Evolutionary conservation across 2,113 vertebrate species (phyloP).

Genomic region (Petromus typicus): DNA sequence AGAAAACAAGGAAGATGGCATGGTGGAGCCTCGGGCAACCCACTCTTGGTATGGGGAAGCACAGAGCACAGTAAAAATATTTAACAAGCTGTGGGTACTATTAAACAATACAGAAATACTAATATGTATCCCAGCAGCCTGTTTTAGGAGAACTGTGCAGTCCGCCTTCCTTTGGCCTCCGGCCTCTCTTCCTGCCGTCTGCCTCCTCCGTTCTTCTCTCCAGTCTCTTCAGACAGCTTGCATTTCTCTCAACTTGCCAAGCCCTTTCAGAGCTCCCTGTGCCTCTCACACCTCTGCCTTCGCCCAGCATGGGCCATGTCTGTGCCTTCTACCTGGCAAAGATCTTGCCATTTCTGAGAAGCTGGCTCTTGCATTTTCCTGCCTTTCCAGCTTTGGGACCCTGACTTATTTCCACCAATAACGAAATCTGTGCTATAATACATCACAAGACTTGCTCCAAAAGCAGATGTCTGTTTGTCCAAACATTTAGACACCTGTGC

Average conservation of each 20-base stretch:
- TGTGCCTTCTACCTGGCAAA: background rate
- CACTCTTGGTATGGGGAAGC: background rate
- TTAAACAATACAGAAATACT: background rate
- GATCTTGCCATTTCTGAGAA: background rate
- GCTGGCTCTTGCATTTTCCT: background rate
- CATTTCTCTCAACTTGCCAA: background rate
- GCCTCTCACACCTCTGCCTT: background rate
- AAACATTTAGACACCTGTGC: background rate
- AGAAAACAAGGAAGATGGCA: background rate
- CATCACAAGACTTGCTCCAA: background rate
- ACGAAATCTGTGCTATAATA: background rate
- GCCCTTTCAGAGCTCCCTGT: background rate
- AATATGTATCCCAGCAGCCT: too few relatives aligned
- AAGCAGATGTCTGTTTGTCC: background rate
- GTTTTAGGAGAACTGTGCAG: background rate
- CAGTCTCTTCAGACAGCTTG: background rate
- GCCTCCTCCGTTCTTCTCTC: background rate
- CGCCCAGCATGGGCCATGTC: background rate
- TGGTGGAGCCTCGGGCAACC: background rate
- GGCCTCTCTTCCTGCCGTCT: background rate
- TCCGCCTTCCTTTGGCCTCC: background rate
- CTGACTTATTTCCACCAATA: background rate
- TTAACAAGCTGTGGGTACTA: background rate
- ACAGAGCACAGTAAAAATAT: background rate
- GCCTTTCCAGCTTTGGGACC: too few relatives aligned